Conservation (phyloP, 2,113 vertebrate species). For the Pyxicephalus adspersus region DNA sequence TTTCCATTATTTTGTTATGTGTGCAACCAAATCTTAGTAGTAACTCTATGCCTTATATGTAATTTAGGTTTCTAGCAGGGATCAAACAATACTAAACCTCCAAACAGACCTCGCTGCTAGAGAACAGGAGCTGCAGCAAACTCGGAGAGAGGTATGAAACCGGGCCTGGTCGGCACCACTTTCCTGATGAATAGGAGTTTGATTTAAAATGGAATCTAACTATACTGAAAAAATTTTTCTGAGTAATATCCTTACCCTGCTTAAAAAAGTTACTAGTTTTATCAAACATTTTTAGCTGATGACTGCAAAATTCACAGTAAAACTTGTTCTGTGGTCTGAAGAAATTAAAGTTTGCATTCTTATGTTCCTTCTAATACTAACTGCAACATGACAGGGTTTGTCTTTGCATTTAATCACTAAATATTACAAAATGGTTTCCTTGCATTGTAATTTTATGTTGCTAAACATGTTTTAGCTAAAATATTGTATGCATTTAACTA, state of each 20-base stretch:
- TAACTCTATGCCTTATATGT: not conserved
- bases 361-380: not conserved
- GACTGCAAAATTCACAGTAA: too few species aligned
- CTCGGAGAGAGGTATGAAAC: conserved; percentile 37
- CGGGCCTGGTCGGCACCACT: too few species aligned
- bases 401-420: not conserved
- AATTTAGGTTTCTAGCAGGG: conserved; percentile 65
- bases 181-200: not conserved
- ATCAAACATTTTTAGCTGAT: too few species aligned
- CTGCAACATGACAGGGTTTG: not conserved
- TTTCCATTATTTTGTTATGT: not conserved
- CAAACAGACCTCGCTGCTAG: conserved; percentile 61
- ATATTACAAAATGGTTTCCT: not conserved
- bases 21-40: too few species aligned
- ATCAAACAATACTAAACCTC: conserved; percentile 64
- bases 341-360: not conserved
- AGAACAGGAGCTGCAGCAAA: conserved; percentile 60
- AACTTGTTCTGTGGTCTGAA: too few species aligned
- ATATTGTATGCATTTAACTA: not conserved
- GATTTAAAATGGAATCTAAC: not conserved
- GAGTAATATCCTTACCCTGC: too few species aligned
- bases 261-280: too few species aligned
- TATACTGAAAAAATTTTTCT: too few species aligned
- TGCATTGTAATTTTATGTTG: not conserved
- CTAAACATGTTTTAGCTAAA: too few species aligned